Evolutionary conservation across 2,113 vertebrate species (phyloP), one percentile per base, ranked within the genome.

Genomic region (Manacus vitellinus): DNA sequence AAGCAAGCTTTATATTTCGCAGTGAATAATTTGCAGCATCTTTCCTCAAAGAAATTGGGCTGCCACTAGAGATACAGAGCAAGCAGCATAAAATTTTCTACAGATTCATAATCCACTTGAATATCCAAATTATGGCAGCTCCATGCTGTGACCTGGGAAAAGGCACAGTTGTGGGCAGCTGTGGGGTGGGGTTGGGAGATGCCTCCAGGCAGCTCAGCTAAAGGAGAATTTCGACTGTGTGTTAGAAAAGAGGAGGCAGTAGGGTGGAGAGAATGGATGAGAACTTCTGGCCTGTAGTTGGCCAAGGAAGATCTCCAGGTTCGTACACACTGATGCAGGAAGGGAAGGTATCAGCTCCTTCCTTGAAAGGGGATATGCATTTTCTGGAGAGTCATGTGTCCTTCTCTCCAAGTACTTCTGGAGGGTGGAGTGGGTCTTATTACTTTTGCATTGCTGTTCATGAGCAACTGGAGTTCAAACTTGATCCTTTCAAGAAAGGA

Each of bases 1-100:
- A 94, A 89, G 79, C 77, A 79, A 91, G 70, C 80, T 91, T 89
- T 84, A 4, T 80, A 78, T 91, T 94, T 94, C 90, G 87, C 79
- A 91, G 76, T 46, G 68, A 91, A 92, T 86, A 78, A 90, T 96
- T 92, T 78, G 80, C 81, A 77, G 47, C 83, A 37, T 92, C 83
- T 88, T 90, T 86, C 68, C 44, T 52, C 52, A 73, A 81, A 95
- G 73, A 88, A 75, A 84, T 27, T 52, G 15, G 56, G 21, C 82
- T 96, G 75, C 56, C 39, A 17, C 61, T 74, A 44, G 44, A 91
- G 70, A 84, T 23, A 58, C 4, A n/a, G 47, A 93, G 76, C 55
- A 63, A 88, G 70, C 1, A 3, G 28, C 61, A 49, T 68, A 46
- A 49, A 19, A 54, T 94, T 92, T 87, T 71, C 54, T 87, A 61